Evolutionary conservation across 2,113 vertebrate species (phyloP), one percentile per base, ranked within the genome.

Genomic region (Meleagris gallopavo): DNA sequence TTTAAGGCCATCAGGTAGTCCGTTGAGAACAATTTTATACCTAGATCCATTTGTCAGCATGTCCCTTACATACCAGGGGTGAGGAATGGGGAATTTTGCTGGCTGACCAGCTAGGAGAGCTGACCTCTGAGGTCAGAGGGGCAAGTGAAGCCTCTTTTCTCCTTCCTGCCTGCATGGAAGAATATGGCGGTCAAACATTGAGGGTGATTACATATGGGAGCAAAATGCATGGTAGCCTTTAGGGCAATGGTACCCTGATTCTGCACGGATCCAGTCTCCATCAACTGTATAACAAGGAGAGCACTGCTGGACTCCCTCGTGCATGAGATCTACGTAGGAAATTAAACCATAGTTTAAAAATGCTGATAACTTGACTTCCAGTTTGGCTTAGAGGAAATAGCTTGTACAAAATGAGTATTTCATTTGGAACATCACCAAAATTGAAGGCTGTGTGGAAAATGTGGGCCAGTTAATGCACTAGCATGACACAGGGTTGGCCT

Each of bases 141-240:
- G 97, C 96, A 97, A 96, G 90, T 91, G 95, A 98, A 97, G 94
- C 96, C 93, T 94, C 97, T 94, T 95, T 98, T 97, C 97, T 97
- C 97, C 97, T 98, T 97, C 97, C 98, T 98, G 98, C 97, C 97
- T 96, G 88, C 88, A 94, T 94, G 97, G 97, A 98, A 98, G 98
- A 98, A 98, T 97, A 94, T 61, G 25, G 93, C 88, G 97, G 97
- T 98, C 97, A 98, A 98, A 92, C 64, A 91, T 94, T 85, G 90
- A 87, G 81, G 97, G 92, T 96, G 97, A 98, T 98, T 98, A 98
- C 97, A 97, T 91, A 94, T 91, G 96, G 60, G 80, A 96, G 71
- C 41, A 76, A 77, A 75, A 83, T 9, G 3, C 27, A 25, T 41
- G 36, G 38, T 17, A 46, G 75, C 40, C 4, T 7, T 40, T 25